These are phyloP conservation scores for Phyllopteryx taeniolatus DNA, from an alignment of 2,113 vertebrate species.

Conservation along the genomic window DNA sequence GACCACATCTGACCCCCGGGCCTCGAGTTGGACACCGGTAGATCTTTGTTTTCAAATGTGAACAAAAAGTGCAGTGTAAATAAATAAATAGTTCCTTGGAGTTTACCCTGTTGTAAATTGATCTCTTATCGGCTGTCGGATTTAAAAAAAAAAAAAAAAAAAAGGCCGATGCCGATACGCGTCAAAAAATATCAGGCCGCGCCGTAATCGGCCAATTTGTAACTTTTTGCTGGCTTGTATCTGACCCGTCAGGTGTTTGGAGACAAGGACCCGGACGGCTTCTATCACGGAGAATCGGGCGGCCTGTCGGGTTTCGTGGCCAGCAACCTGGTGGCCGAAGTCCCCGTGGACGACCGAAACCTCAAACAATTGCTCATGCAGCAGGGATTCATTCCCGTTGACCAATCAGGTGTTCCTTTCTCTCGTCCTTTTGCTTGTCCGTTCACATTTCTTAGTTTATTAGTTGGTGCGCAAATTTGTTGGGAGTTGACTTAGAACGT, in stretches of 20 bases:
- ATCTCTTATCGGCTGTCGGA: no score
- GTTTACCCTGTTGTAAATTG: no score
- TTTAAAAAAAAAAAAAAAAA: no score
- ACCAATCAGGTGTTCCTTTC: constrained; percentile 71
- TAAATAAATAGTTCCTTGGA: no score
- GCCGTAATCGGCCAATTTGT: no score
- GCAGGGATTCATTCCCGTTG: constrained; percentile 76
- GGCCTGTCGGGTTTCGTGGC: constrained; percentile 86
- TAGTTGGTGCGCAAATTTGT: background rate
- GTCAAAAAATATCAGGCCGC: no score
- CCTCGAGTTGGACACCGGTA: background rate
- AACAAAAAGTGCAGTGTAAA: no score
- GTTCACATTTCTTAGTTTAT: background rate
- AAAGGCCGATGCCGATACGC: no score
- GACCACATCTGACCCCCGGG: no score
- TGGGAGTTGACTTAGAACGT: background rate
- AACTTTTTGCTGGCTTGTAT: no score
- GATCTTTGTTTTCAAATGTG: background rate
- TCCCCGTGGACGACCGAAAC: constrained; percentile 80
- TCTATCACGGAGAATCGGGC: constrained; percentile 83
- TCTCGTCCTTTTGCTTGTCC: background rate
- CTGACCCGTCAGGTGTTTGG: constrained; percentile 78
- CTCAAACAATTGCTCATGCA: constrained; percentile 79
- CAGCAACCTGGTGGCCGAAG: constrained; percentile 94
- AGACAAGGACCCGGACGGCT: constrained; percentile 91